These are phyloP conservation scores for Phallusia fumigata DNA, from an alignment of 23 tunicate genomes.

Conservation along the genomic window DNA sequence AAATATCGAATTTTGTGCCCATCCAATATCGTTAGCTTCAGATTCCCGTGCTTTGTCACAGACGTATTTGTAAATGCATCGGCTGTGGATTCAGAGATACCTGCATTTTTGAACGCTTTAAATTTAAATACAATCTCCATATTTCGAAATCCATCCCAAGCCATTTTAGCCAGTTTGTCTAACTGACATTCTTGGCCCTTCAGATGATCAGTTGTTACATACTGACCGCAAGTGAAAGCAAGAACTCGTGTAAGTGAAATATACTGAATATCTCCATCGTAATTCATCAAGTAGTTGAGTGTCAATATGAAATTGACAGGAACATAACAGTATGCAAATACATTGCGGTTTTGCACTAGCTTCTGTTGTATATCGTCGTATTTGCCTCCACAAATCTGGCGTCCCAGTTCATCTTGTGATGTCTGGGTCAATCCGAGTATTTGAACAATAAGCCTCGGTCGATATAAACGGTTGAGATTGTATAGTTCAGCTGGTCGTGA, in stretches of 20 bases:
- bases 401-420: slow-evolving; percentile 8
- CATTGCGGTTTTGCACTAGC: neutral
- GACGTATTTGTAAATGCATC: neutral
- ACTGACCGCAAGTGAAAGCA: neutral
- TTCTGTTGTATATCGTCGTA: neutral
- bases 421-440: neutral
- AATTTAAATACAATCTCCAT: neutral
- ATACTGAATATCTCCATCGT: neutral
- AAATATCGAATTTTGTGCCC: neutral
- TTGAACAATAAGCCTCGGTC: neutral
- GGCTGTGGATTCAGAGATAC: neutral
- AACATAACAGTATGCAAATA: slow-evolving; percentile 1
- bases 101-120: neutral
- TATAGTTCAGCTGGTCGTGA: neutral
- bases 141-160: neutral
- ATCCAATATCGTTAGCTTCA: slow-evolving; percentile 1
- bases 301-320: neutral
- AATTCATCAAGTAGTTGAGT: neutral
- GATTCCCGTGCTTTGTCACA: neutral
- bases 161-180: neutral
- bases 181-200: neutral
- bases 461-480: neutral
- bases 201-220: neutral
- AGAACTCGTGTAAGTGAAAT: neutral
- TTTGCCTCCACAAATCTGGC: neutral